Base-by-base conservation (phyloP, 2,797 vertebrate species). In the Peromyscus aztecus region DNA sequence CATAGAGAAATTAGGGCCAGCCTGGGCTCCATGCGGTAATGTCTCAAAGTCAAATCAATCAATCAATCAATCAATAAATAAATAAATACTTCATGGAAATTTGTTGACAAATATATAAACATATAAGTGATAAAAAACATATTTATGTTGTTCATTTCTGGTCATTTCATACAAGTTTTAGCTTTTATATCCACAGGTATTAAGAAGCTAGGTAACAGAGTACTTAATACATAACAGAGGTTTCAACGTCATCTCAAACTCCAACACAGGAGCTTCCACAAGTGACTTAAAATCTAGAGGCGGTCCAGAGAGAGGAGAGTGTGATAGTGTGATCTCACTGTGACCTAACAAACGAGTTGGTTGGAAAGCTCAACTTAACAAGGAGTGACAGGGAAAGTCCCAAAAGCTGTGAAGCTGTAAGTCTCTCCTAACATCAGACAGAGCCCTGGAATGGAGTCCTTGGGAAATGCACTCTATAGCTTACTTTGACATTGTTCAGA, bases 401-500 rank as follows among this genome's bases (percentile, higher is more conserved):
- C 75, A 77, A 12, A 67, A 85, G 52, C 29, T 34, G 27, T 43
- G 82, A 37, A 6, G 6, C 6, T 19, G 67, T n/a, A 43, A 10
- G 27, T 88, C 40, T 86, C 34, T 77, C 17, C 59, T 94, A 73
- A 88, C 0, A 0, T 7, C 75, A 92, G 65, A 87, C 75, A 92
- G 65, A 87, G 75, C 29, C 27, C 13, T 80, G n/a, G 19, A n/a
- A 59, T 8, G 17, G 34, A 78, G 59, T 27, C 16, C 24, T 57
- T 82, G 61, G 23, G 69, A 95, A 90, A 88, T 77, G n/a, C 14
- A 14, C 77, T 71, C 78, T 52, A 12, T 40, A 9, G 49, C 92
- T 92, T 73, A 94, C 81, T 84, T 67, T 43, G 55, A 78, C 67
- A 71, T 78, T 57, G 37, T 73, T 92, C 57, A 95, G 89, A 89